Evolutionary conservation across 2,797 vertebrate genomes (phyloP).

Genomic region (Limosa lapponica): DNA sequence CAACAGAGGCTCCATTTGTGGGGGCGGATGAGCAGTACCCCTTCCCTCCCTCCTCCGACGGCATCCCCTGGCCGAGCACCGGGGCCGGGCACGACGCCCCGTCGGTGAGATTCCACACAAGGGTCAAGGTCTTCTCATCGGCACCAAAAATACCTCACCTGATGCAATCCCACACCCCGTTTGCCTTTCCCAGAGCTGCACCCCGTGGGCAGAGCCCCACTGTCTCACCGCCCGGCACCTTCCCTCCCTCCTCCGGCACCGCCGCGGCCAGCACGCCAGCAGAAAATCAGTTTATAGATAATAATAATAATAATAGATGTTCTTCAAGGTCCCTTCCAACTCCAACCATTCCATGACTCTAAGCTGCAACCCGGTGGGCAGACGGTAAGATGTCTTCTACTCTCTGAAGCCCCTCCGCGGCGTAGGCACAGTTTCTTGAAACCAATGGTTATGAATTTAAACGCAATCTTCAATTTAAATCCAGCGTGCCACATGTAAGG

Average conservation of each 20-base stretch:
- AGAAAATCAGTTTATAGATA: not conserved
- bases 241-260: not conserved
- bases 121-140: not conserved
- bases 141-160: not conserved
- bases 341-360: not conserved
- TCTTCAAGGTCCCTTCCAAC: not conserved
- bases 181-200: not conserved
- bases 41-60: not conserved
- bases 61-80: not conserved
- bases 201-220: not conserved
- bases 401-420: not conserved
- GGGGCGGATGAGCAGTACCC: not conserved
- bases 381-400: rapidly evolving
- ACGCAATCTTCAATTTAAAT: not conserved
- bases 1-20: not conserved
- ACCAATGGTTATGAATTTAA: not conserved
- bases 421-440: rapidly evolving
- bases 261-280: rapidly evolving
- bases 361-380: not conserved
- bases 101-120: not conserved
- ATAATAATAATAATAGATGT: rapidly evolving
- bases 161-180: not conserved
- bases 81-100: not conserved
- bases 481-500: rapidly evolving
- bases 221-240: not conserved